A percentile compares a stretch with the other conserved stretches of the same genome.
Evolutionary conservation across 2,797 vertebrate genomes (phyloP).

Genomic region (Arnoldichthys spilopterus): DNA sequence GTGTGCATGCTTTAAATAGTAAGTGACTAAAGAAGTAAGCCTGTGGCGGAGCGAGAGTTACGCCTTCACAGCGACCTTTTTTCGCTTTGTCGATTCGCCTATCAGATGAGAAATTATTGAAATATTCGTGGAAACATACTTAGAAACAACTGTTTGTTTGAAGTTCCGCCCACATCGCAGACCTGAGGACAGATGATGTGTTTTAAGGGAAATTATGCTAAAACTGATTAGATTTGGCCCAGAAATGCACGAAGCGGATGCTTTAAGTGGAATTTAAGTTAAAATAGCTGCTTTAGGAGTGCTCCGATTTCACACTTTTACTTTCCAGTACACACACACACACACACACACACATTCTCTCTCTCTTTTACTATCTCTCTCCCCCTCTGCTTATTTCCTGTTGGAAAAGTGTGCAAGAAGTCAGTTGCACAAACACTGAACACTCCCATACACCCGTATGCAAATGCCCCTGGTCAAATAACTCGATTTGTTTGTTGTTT

Average conservation of each 20-base stretch:
- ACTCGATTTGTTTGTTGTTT: too few relatives aligned
- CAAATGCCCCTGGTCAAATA: too few relatives aligned
- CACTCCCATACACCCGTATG: too few relatives aligned
- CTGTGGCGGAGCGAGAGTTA: background rate
- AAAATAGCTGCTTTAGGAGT: conserved; percentile 50
- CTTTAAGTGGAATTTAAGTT: conserved; percentile 43
- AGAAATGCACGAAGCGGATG: conserved; percentile 48
- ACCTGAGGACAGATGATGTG: conserved; percentile 54
- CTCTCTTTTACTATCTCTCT: conserved; percentile 12
- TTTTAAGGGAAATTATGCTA: conserved; percentile 51
- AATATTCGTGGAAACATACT: conserved; percentile 49
- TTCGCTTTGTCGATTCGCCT: conserved; percentile 19
- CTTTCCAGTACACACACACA: conserved; percentile 32
- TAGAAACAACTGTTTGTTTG: conserved; percentile 52
- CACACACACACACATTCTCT: conserved; percentile 17
- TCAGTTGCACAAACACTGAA: background rate
- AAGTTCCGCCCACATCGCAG: conserved; percentile 51
- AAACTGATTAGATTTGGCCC: conserved; percentile 54
- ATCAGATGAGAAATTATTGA: conserved; percentile 51
- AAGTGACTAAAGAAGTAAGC: background rate
- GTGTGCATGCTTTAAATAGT: background rate
- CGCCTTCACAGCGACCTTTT: background rate
- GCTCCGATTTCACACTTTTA: conserved; percentile 48
- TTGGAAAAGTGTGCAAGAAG: too few relatives aligned
- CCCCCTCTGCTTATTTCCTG: background rate